These are phyloP conservation scores for Limenitis camilla DNA, from an alignment of 2,888 invertebrate species.

Conservation along the genomic window DNA sequence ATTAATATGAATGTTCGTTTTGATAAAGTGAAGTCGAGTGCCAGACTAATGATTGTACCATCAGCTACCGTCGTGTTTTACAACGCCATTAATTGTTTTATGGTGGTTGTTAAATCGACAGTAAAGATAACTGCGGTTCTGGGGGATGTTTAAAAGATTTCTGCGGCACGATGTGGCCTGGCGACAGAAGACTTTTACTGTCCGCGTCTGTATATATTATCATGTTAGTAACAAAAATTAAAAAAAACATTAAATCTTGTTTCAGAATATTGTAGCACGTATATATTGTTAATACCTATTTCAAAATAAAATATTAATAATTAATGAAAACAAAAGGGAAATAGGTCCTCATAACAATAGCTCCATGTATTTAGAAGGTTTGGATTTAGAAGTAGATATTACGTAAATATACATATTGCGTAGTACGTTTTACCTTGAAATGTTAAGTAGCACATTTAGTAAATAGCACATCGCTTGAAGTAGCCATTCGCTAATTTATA, in stretches of 20 bases:
- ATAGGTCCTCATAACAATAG: too few relatives aligned
- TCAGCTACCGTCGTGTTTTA: constrained; percentile 56
- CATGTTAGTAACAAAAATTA: neutral
- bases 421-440: constrained; percentile 1
- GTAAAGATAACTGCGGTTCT: constrained; percentile 54
- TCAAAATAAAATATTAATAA: too few relatives aligned
- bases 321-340: too few relatives aligned
- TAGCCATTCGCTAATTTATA: neutral
- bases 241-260: neutral
- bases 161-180: constrained; percentile 33
- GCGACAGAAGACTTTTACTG: constrained; percentile 33
- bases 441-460: constrained; percentile 5
- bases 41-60: constrained; percentile 34
- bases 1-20: too few relatives aligned
- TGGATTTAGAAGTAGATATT: too few relatives aligned
- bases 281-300: too few relatives aligned
- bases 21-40: constrained; percentile 45
- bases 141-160: constrained; percentile 54
- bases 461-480: neutral
- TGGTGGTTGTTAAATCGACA: constrained; percentile 49
- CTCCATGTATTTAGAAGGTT: too few relatives aligned
- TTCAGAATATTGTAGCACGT: too few relatives aligned
- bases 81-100: constrained; percentile 63
- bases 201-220: constrained; percentile 15
- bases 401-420: too few relatives aligned